Evolutionary conservation across 2,888 invertebrate species (phyloP), one percentile per base, ranked within the genome.

Genomic region (Agapetus fuscipes): DNA sequence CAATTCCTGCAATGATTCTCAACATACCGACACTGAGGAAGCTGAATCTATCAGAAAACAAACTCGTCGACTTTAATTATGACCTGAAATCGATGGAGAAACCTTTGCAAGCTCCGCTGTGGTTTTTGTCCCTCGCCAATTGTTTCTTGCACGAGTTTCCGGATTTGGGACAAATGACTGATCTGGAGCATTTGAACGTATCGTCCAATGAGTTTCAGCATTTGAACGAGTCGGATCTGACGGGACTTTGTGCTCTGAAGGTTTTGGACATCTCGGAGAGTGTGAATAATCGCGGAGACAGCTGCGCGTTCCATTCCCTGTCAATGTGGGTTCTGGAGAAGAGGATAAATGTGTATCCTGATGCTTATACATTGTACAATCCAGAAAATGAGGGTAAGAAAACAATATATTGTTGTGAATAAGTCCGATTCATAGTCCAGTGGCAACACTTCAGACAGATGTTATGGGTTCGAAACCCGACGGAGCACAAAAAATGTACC

Each of bases 101-200:
- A 32, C 79, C 78, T 0, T 65, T 80, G 3, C 59, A 51, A 48
- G 76, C 77, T 0, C 77, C 77, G 0, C 50, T 78, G 32, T 66
- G 71, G 46, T 65, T 70, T 44, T 53, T 82, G 5, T 74, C 78
- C 48, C 54, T 82, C 24, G 74, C 79, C 12, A 64, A 70, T 37
- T 80, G 80, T 51, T 64, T 66, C 36, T 58, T 83, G 24, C 60
- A 59, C 11, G 60, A 64, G 39, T 56, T 83, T 27, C 82, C 82
- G 2, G 57, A 72, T 49, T 64, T 80, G 54, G 79, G 78, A 2
- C 57, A 64, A 17, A 51, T 79, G 12, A 75, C 81, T 10, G 69
- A 72, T 31, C 53, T 83, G 24, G 52, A 58, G 37, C 60, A 71
- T 33, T 68, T 82, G 40, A 82, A 83, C 52, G 67, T 80, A 28